Conservation (phyloP, 2,888 invertebrate genomes). For the Stenchaetothrips biformis region DNA sequence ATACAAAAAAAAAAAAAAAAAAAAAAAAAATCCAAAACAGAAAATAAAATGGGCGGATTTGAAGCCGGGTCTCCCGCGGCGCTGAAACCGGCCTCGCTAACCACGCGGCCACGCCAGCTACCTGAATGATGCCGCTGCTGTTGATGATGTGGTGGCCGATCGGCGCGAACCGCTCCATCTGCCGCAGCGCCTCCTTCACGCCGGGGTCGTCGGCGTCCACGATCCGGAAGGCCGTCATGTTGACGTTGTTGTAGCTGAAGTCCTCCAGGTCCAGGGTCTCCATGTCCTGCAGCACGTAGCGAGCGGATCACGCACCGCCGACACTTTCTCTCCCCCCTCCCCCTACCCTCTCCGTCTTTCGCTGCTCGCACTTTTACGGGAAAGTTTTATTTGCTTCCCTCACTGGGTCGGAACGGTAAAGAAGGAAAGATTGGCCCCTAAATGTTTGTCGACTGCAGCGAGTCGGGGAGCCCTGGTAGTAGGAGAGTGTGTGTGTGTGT, state of each 20-base stretch:
- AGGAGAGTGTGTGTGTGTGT: too few species aligned
- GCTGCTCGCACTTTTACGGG: neutral
- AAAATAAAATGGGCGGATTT: too few species aligned
- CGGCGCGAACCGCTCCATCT: constrained; percentile 85
- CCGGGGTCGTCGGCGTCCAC: constrained; percentile 74
- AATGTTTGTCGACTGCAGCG: neutral
- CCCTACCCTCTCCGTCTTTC: neutral
- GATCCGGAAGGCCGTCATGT: constrained; percentile 89
- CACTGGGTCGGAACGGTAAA: neutral
- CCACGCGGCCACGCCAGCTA: constrained; percentile 41
- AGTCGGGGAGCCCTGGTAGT: neutral
- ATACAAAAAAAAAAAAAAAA: too few species aligned
- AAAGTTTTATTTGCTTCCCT: constrained; percentile 1
- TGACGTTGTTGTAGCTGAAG: constrained; percentile 89
- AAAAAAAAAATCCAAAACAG: too few species aligned
- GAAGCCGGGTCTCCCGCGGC: too few species aligned
- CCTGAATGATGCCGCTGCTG: constrained; percentile 62
- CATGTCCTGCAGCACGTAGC: constrained; percentile 59
- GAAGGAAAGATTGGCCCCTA: neutral
- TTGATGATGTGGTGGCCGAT: constrained; percentile 73
- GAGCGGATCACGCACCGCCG: constrained; percentile 26
- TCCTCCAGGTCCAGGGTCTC: constrained; percentile 84
- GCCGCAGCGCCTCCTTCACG: constrained; percentile 68
- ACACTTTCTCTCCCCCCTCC: neutral
- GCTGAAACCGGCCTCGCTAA: too few species aligned